These are phyloP conservation scores for Rhopalosiphum nymphaeae DNA, from an alignment of 2,888 invertebrate species.

Conservation along the genomic window DNA sequence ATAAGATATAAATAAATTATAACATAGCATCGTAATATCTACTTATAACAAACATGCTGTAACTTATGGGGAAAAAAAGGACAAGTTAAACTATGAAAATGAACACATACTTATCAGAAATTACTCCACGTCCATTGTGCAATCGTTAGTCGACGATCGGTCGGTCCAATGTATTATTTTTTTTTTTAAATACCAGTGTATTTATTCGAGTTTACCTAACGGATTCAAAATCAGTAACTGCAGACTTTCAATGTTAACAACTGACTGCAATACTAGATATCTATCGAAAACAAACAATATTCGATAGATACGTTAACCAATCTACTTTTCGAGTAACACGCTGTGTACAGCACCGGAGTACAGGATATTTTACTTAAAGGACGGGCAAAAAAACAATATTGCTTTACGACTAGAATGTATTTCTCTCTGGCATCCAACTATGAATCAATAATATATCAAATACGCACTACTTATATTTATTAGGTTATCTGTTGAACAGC, in stretches of 20 bases:
- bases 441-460: not conserved
- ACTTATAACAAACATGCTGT: not conserved
- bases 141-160: not conserved
- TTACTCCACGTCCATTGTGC: too few relatives aligned
- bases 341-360: not conserved
- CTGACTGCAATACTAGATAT: not conserved
- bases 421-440: not conserved
- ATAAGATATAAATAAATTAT: not conserved
- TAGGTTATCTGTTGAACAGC: not conserved
- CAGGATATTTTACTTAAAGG: not conserved
- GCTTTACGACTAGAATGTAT: not conserved
- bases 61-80: not conserved
- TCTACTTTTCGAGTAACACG: not conserved
- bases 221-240: not conserved
- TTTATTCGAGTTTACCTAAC: not conserved
- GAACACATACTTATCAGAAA: not conserved
- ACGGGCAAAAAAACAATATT: not conserved
- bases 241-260: not conserved
- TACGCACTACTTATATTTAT: not conserved
- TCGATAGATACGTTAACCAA: not conserved
- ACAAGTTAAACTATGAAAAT: not conserved
- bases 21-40: not conserved
- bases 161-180: not conserved
- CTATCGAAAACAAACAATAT: not conserved
- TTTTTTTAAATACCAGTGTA: not conserved